A percentile compares a stretch with the other conserved stretches of the same genome.
Conservation (phyloP, 2,888 invertebrate species). For the Rotaria sp. region DNA sequence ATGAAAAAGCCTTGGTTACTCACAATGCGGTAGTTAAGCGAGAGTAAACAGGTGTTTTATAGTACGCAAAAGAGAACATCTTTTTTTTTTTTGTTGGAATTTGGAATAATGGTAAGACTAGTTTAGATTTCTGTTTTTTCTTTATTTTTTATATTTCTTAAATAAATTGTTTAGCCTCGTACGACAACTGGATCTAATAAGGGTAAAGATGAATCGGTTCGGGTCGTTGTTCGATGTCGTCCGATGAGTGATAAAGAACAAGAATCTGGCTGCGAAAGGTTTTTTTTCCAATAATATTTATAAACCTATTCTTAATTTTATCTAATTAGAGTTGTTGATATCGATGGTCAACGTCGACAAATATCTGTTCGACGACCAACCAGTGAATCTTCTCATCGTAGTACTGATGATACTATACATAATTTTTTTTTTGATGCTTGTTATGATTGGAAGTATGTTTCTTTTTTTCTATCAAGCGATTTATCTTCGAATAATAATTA, state of each 20-base stretch:
- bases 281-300: neutral
- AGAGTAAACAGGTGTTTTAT: neutral
- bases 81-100: neutral
- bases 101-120: neutral
- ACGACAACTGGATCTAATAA: conserved; percentile 39
- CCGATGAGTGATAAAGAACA: conserved; percentile 74
- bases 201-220: conserved; percentile 62
- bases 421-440: conserved; percentile 76
- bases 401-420: conserved; percentile 59
- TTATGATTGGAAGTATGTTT: conserved; percentile 70
- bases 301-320: neutral
- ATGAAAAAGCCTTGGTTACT: neutral
- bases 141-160: conserved; percentile 43
- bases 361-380: conserved; percentile 13
- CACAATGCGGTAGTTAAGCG: neutral
- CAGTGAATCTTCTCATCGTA: conserved; percentile 54
- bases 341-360: conserved; percentile 57
- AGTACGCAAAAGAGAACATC: neutral
- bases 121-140: neutral
- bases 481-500: neutral
- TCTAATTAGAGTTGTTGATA: conserved; percentile 29
- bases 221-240: conserved; percentile 76
- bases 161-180: conserved; percentile 61
- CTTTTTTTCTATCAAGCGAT: conserved; percentile 55
- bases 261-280: conserved; percentile 63